Conservation (phyloP, 2,113 vertebrate genomes). For the Festucalex cinctus region DNA sequence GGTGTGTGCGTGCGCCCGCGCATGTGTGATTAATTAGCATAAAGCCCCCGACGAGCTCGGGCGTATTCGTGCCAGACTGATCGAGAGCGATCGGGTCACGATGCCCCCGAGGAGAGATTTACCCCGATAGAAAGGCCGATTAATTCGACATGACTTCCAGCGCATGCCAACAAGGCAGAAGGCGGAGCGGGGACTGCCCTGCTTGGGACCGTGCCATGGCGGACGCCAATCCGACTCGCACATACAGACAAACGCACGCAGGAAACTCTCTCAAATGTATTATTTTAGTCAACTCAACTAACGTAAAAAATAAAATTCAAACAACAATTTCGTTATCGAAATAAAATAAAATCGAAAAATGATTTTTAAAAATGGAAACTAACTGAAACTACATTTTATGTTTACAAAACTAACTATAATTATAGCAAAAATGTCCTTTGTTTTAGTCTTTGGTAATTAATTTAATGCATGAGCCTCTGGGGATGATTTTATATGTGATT, state of each 20-base stretch:
- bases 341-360: too few species aligned
- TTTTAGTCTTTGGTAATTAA: too few species aligned
- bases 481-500: too few species aligned
- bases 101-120: constrained; percentile 21
- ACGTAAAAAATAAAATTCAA: too few species aligned
- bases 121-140: constrained; percentile 20
- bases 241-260: constrained; percentile 1
- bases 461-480: too few species aligned
- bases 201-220: constrained; percentile 19
- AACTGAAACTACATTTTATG: too few species aligned
- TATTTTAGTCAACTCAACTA: too few species aligned
- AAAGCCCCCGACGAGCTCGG: not conserved
- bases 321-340: too few species aligned
- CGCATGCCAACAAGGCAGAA: constrained; percentile 18
- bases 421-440: too few species aligned
- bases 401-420: too few species aligned
- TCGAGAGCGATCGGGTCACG: not conserved
- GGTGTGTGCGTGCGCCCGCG: not conserved
- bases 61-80: not conserved
- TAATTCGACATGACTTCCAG: constrained; percentile 18
- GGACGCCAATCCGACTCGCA: not conserved
- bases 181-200: constrained; percentile 17
- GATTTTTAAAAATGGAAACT: too few species aligned
- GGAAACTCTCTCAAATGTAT: not conserved
- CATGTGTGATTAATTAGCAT: not conserved